Conservation (phyloP, 2,113 vertebrate genomes). For the Pagrus major region DNA sequence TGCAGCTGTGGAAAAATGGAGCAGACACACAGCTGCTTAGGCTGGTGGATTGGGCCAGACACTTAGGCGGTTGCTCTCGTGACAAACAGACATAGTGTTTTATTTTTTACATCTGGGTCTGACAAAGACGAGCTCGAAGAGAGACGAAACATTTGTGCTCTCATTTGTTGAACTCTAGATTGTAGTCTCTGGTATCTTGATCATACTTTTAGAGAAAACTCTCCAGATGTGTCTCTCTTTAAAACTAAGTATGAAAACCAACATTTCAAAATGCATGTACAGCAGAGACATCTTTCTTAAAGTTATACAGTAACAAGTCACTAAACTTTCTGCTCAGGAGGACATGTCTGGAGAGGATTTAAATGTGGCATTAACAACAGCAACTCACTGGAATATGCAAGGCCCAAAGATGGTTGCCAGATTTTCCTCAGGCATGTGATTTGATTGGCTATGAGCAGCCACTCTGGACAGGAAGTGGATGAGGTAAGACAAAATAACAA, state of each 20-base stretch:
- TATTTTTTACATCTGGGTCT: slow-evolving; percentile 2
- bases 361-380: slow-evolving; percentile 27
- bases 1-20: slow-evolving; percentile 17
- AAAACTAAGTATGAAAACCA: not conserved
- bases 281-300: not conserved
- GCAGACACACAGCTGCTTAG: slow-evolving; percentile 2
- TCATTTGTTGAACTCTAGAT: not conserved
- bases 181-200: no score
- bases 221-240: not conserved
- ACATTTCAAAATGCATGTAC: not conserved
- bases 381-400: slow-evolving; percentile 85
- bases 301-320: not conserved
- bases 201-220: not conserved
- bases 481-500: slow-evolving; percentile 82
- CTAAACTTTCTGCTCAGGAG: not conserved
- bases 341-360: slow-evolving; percentile 10
- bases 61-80: not conserved
- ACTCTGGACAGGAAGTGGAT: slow-evolving; percentile 84
- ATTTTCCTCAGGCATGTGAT: slow-evolving; percentile 88
- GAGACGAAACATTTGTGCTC: not conserved
- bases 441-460: slow-evolving; percentile 81
- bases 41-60: slow-evolving; percentile 7
- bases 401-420: slow-evolving; percentile 87
- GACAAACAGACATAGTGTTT: not conserved
- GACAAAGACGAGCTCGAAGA: slow-evolving; percentile 3